A percentile compares a stretch with the other conserved stretches of the same genome.
Conservation (phyloP, 2,797 vertebrate species). For the Malacoraja senta region DNA sequence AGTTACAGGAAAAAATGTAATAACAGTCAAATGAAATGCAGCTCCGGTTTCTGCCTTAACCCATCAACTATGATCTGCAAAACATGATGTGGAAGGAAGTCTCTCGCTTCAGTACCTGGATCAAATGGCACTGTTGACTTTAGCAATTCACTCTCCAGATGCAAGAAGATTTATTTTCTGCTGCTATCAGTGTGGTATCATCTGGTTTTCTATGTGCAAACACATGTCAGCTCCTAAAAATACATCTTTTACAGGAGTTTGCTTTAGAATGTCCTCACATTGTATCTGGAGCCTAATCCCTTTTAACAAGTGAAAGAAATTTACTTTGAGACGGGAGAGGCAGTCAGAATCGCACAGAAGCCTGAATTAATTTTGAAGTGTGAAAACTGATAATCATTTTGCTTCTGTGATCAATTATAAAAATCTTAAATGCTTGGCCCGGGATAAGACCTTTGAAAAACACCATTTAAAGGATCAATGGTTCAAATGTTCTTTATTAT, state of each 20-base stretch:
- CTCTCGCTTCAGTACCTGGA: neutral
- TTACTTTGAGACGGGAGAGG: neutral
- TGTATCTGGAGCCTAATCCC: neutral
- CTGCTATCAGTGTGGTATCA: constrained; percentile 1
- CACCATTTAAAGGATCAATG: neutral
- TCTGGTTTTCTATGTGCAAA: constrained; percentile 2
- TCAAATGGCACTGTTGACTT: neutral
- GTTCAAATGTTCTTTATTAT: too few species aligned
- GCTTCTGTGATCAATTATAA: neutral
- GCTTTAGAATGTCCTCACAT: neutral
- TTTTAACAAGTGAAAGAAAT: neutral
- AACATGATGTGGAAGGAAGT: constrained; percentile 27
- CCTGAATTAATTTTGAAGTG: neutral
- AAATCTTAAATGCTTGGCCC: neutral
- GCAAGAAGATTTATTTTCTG: constrained; percentile 18
- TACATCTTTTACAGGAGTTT: constrained; percentile 20
- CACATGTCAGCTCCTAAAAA: constrained; percentile 5
- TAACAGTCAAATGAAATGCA: constrained; percentile 14
- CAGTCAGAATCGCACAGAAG: neutral
- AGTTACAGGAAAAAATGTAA: neutral
- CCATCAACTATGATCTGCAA: constrained; percentile 23
- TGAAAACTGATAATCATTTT: neutral
- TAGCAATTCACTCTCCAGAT: constrained; percentile 25
- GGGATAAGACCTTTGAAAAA: neutral
- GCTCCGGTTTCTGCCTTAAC: constrained; percentile 11